Conservation (phyloP, 1,140 invertebrate genomes). For the Cydia strobilella region DNA sequence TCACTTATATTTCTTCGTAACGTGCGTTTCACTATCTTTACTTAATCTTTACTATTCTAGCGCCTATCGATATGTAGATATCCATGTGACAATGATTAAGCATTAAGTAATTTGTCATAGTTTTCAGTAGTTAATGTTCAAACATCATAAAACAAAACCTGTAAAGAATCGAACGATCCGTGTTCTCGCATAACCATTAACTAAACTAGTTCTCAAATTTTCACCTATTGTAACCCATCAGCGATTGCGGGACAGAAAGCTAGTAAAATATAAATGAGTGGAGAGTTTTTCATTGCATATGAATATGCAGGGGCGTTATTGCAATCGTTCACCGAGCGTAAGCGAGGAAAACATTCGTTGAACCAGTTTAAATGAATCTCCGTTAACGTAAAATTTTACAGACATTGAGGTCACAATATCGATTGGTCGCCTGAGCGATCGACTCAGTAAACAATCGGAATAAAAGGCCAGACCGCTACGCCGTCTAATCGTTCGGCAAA, state of each 20-base stretch:
- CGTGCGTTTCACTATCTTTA: no score
- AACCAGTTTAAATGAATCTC: neutral
- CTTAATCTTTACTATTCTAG: no score
- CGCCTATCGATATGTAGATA: no score
- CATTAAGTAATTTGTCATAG: neutral
- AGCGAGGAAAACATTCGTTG: neutral
- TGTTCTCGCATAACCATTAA: neutral
- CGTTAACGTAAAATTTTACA: neutral
- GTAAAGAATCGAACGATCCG: neutral
- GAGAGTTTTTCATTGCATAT: slow-evolving; percentile 31
- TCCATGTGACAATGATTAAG: no score
- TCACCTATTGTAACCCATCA: slow-evolving; percentile 2
- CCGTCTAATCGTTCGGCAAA: slow-evolving; percentile 46
- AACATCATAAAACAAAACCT: neutral
- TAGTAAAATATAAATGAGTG: slow-evolving; percentile 29
- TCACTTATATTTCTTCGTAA: no score
- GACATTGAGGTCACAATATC: neutral
- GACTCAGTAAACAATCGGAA: slow-evolving; percentile 15
- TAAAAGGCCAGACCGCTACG: slow-evolving; percentile 34
- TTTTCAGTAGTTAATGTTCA: neutral
- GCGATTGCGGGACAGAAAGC: slow-evolving; percentile 4
- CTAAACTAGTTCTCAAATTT: slow-evolving; percentile 11
- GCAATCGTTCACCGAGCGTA: neutral
- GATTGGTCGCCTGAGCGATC: neutral
- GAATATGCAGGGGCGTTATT: slow-evolving; percentile 22